phyloP scores from a whole-genome alignment of 2,113 vertebrate species.

The Anarrhichthys ocellatus region DNA sequence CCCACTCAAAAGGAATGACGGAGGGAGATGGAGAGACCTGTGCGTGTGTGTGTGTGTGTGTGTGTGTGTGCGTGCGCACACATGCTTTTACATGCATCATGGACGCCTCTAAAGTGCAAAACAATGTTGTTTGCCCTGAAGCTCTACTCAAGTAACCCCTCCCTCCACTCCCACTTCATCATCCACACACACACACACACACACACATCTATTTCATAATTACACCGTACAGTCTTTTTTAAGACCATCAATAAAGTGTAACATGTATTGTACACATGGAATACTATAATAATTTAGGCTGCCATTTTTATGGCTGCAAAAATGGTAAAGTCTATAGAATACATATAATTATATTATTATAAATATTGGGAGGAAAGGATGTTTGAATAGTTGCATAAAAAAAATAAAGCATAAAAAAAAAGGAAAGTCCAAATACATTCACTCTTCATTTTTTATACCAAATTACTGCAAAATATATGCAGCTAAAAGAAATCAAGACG shows the following conservation, averaged over 20 bases:
- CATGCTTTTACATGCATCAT: not conserved
- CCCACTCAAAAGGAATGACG: conserved; percentile 2
- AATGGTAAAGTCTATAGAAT: not conserved
- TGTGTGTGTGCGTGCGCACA: not conserved
- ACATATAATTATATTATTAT: not conserved
- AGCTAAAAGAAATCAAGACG: not conserved
- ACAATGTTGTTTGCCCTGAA: conserved; percentile 41
- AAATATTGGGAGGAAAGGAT: not conserved
- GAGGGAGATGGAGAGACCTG: conserved; percentile 1
- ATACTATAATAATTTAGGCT: not conserved
- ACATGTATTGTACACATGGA: too few relatives aligned
- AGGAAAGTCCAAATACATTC: not conserved
- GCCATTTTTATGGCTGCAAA: not conserved
- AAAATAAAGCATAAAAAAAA: not conserved
- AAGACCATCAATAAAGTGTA: not conserved
- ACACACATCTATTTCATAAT: not conserved
- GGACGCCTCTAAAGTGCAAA: conserved; percentile 57
- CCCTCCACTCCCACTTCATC: not conserved
- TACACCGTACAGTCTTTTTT: too few relatives aligned
- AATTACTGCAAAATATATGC: not conserved
- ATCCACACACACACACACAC: not conserved
- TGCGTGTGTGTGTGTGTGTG: too few relatives aligned
- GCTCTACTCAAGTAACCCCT: conserved; percentile 4
- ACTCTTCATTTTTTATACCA: not conserved
- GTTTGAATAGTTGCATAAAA: not conserved